Base-by-base conservation (phyloP, 2,888 invertebrate species). In the Mamestra brassicae region DNA sequence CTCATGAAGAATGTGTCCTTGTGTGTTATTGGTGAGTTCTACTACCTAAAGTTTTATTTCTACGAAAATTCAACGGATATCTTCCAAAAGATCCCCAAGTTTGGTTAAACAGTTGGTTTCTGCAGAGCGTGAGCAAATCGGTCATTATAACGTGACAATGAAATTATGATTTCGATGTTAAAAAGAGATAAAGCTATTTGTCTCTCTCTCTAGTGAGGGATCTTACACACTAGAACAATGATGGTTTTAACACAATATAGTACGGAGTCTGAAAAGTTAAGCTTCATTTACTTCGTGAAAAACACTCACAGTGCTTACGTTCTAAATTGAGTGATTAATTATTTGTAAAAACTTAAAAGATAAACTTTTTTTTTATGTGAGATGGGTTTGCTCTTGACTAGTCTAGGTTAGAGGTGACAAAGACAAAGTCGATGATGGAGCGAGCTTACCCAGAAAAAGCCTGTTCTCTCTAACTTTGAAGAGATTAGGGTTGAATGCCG, bases 1-100 rank as follows among this genome's bases (percentile, higher is more conserved):
- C 61, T 83, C 7, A 76, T 80, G 5, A 81, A 89, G 67, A 87
- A 88, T 10, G 87, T 93, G 8, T 85, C 92, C 0, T 71, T 96
- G 6, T 96, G 96, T 86, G 91, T 95, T 42, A 92, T 96, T 72
- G 93, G 96, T 95, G 80, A 88, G 92, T 89, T 52, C 4, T 42
- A 55, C 55, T 26, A 26, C 34, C 11, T 55, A 17, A 52, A 2
- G 2, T 52, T 17, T 7, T 52, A 52, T 52, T 52, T 52, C 8
- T 3, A n/a, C n/a, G 10, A 8, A 54, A 54, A 54, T 54, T 54
- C 3, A 54, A n/a, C n/a, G n/a, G 10, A 6, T n/a, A 8, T 54
- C n/a, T 8, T n/a, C n/a, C 3, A 10, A n/a, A 7, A 54, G 3
- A n/a, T n/a, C 8, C 5, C 2, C n/a, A 54, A n/a, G 17, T 52